Conservation (phyloP, 2,113 vertebrate genomes). For the Bos indicus region DNA sequence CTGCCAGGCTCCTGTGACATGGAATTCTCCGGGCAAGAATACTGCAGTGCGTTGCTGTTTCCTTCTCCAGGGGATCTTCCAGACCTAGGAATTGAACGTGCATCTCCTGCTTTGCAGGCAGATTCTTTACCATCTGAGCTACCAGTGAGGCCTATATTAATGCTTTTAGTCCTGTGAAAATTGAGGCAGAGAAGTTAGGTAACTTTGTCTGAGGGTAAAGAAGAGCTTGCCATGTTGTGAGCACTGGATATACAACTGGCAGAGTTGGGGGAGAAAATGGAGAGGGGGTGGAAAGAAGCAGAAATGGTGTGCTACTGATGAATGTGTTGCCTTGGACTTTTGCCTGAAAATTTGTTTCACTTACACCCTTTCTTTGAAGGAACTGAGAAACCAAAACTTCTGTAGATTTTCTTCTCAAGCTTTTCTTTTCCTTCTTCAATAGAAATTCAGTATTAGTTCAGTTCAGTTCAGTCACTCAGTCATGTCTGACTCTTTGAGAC, state of each 20-base stretch:
- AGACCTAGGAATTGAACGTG: background rate
- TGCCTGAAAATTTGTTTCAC: background rate
- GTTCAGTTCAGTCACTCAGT: too few species aligned
- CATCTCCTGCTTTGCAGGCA: background rate
- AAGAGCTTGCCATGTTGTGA: background rate
- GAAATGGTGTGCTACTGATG: background rate
- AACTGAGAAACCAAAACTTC: background rate
- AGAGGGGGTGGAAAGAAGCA: background rate
- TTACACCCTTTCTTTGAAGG: background rate
- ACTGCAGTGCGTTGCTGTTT: background rate
- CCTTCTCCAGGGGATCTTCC: background rate
- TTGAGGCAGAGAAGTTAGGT: background rate
- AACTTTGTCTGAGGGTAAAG: background rate
- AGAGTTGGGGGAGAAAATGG: accelerated
- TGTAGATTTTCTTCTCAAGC: background rate
- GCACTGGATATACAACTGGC: background rate
- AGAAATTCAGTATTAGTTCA: background rate
- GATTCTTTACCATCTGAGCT: background rate
- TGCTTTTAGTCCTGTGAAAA: background rate
- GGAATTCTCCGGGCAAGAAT: background rate
- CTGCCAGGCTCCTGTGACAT: background rate
- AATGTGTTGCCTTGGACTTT: background rate
- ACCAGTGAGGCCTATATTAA: background rate
- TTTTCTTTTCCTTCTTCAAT: background rate
- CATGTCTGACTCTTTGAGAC: accelerated